Conservation (phyloP, 2,113 vertebrate genomes). For the Elanus axillaris region DNA sequence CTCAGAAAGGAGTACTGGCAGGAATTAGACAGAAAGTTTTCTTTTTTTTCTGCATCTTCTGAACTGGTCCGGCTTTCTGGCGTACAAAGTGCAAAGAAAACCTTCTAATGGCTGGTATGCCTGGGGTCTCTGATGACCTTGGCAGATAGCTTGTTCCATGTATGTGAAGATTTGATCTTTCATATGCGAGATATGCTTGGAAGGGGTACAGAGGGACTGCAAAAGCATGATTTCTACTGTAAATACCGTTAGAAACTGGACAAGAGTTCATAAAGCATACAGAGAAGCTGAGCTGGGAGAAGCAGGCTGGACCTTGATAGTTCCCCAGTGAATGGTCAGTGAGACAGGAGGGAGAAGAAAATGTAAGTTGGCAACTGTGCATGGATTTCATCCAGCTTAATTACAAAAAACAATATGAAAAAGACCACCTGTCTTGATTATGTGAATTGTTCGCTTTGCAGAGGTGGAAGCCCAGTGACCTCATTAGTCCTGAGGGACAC, state of each 20-base stretch:
- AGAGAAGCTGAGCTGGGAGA: not conserved
- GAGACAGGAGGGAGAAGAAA: not conserved
- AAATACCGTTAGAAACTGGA: not conserved
- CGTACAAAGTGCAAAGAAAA: not conserved
- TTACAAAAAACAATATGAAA: not conserved
- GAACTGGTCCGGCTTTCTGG: not conserved
- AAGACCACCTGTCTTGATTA: not conserved
- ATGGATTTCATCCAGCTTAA: not conserved
- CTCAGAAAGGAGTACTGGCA: not conserved
- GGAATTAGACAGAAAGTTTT: not conserved
- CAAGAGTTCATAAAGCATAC: not conserved
- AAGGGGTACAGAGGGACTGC: not conserved
- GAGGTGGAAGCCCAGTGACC: not conserved
- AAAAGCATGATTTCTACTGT: not conserved
- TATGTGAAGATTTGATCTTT: not conserved
- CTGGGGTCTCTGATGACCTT: not conserved
- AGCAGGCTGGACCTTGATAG: not conserved
- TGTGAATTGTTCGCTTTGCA: not conserved
- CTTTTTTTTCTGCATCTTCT: not conserved
- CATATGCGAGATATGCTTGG: not conserved
- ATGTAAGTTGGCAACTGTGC: not conserved
- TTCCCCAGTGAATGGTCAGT: not conserved
- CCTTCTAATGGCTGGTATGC: not conserved
- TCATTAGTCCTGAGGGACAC: not conserved
- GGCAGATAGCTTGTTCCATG: not conserved